Evolutionary conservation across 2,797 vertebrate species (phyloP), one percentile per base, ranked within the genome.

Genomic region (Otolemur crassicaudatus): DNA sequence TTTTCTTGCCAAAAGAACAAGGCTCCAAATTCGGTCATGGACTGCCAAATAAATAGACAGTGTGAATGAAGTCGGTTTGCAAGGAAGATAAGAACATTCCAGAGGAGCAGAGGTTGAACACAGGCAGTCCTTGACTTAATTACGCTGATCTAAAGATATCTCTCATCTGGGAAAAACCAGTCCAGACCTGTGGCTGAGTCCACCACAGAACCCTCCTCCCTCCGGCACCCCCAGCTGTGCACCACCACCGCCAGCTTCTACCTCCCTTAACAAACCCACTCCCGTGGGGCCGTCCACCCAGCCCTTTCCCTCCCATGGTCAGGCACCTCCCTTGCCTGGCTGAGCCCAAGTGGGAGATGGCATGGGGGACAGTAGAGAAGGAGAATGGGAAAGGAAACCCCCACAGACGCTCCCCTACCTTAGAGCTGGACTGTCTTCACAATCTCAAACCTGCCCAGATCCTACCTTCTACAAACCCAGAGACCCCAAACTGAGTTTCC

Each of bases 1-100:
- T 75, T 95, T 65, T 82, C 90, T 95, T 97, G 97, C 95, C 98
- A 98, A 96, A 96, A 97, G 97, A 97, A 94, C 34, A 11, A 86
- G 70, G 85, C 90, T 97, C 95, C 94, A 58, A 80, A 40, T 88
- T 94, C 7, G 84, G 96, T 87, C 93, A 72, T 29, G 37, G 60
- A 56, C 49, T 97, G 98, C 97, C 97, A 97, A 96, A 97, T 79
- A 95, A 96, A 97, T 79, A 95, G 87, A 3, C 43, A 14, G 83
- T 73, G 9, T 79, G 76, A 95, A 96, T 97, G 97, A 13, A 98
- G 97, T 97, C 97, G n/a, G 87, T 92, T 96, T 87, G 73, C 63
- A 90, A 96, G 27, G 58, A 91, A 83, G 95, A 95, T n/a, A 82
- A 96, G 88, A 31, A 92, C 96, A 84, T 79, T 96, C 96, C 84